Evolutionary conservation across 1,140 invertebrate genomes (phyloP).

Genomic region (Melipona quadrifasciata): DNA sequence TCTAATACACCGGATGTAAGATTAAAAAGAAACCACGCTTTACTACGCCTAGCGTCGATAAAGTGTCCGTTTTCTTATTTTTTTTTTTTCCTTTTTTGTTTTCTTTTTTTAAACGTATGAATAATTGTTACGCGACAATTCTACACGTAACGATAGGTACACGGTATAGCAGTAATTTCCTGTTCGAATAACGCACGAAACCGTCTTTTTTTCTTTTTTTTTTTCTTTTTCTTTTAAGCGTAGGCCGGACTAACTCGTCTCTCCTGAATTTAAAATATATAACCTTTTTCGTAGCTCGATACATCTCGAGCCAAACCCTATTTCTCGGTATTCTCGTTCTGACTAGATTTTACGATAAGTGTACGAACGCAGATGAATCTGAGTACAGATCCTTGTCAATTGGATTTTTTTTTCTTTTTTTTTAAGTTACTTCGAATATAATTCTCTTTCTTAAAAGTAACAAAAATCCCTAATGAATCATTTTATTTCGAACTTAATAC

Average conservation of each 20-base stretch:
- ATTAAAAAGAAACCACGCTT: background rate
- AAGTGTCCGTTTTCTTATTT: background rate
- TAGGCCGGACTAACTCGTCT: conserved; percentile 79
- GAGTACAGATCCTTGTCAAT: conserved; percentile 7
- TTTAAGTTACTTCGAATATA: background rate
- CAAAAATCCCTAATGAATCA: background rate
- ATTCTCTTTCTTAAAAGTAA: background rate
- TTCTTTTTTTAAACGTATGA: conserved; percentile 36
- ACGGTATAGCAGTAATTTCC: conserved; percentile 51
- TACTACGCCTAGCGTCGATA: conserved; percentile 14
- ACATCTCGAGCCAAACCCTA: conserved; percentile 24
- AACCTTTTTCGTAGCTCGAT: conserved; percentile 20
- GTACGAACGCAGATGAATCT: conserved; percentile 45
- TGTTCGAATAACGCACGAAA: conserved; percentile 67
- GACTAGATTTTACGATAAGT: conserved; percentile 71
- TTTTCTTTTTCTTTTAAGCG: conserved; percentile 59
- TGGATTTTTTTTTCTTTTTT: background rate
- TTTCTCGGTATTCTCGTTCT: conserved; percentile 60
- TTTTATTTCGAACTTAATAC: background rate
- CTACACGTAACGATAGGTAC: conserved; percentile 56
- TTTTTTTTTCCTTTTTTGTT: background rate
- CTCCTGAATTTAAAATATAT: conserved; percentile 45
- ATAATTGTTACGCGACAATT: conserved; percentile 51
- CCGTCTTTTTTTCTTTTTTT: conserved; percentile 28
- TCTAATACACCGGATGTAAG: background rate